Evolutionary conservation across 2,888 invertebrate species (phyloP).

Genomic region (Diarsia rubi): DNA sequence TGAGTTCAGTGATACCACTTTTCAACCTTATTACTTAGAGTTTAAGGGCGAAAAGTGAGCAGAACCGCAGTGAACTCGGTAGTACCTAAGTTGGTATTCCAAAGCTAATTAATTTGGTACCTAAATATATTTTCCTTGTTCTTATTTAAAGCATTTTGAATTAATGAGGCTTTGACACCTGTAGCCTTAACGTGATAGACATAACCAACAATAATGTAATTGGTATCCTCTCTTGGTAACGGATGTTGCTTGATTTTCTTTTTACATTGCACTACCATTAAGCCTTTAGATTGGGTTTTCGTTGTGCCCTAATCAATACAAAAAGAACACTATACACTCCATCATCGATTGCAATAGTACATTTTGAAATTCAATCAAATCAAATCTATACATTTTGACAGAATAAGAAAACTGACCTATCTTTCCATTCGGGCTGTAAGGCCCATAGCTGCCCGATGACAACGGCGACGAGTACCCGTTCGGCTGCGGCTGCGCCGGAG

Average conservation of each 20-base stretch:
- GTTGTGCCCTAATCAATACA: background rate
- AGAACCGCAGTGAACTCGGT: background rate
- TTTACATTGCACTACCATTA: background rate
- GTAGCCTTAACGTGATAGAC: too few relatives aligned
- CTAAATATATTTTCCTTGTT: background rate
- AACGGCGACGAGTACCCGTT: slow-evolving; percentile 96
- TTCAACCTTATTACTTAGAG: background rate
- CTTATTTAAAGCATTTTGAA: slow-evolving; percentile 6
- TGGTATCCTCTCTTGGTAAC: background rate
- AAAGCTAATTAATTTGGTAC: background rate
- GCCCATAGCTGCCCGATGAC: slow-evolving; percentile 97
- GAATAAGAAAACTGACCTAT: slow-evolving; percentile 94
- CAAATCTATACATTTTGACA: too few relatives aligned
- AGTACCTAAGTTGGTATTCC: background rate
- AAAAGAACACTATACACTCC: too few relatives aligned
- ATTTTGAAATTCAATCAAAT: too few relatives aligned
- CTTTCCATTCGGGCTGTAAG: slow-evolving; percentile 97
- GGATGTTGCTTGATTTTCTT: background rate
- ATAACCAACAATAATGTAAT: background rate
- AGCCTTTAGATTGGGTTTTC: background rate
- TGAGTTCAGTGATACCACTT: background rate
- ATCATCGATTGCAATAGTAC: too few relatives aligned
- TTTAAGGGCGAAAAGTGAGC: background rate
- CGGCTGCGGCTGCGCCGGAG: slow-evolving; percentile 91
- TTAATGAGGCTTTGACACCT: background rate